Percentiles rank a stretch among this genome's conserved stretches.
Conservation (phyloP, 2,797 vertebrate genomes). For the Yasuhikotakia modesta region DNA sequence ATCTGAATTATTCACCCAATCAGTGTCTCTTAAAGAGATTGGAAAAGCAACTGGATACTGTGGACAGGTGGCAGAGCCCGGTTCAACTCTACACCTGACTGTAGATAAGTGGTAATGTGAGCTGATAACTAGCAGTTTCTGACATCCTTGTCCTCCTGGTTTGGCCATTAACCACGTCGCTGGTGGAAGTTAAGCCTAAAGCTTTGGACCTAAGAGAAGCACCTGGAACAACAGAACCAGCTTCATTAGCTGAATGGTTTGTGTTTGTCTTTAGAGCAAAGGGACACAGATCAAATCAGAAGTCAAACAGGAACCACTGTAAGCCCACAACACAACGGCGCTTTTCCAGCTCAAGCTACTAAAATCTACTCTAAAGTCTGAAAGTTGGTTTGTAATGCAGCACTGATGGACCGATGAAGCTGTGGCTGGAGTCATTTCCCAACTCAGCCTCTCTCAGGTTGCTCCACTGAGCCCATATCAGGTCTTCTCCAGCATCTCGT, state of each 20-base stretch:
- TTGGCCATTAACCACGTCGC: conserved; percentile 49
- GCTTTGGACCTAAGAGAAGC: background rate
- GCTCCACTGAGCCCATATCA: conserved; percentile 58
- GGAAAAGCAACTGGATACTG: conserved; percentile 80
- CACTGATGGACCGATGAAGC: background rate
- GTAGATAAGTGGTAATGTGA: conserved; percentile 80
- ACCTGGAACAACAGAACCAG: background rate
- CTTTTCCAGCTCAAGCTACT: background rate
- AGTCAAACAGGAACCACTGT: background rate
- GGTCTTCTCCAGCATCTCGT: conserved; percentile 40
- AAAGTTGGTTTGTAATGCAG: background rate
- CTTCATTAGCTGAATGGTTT: conserved; percentile 2
- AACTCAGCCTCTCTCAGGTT: conserved; percentile 25
- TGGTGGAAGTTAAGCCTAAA: background rate
- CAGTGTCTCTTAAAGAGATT: conserved; percentile 78
- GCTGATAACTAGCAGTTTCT: conserved; percentile 75
- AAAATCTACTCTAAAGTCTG: background rate
- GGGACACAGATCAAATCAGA: background rate
- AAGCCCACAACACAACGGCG: background rate
- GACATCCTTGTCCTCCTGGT: conserved; percentile 66
- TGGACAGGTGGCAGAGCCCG: conserved; percentile 77
- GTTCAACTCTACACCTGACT: conserved; percentile 70
- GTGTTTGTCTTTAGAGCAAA: background rate
- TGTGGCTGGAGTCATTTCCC: conserved; percentile 20
- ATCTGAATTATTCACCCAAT: conserved; percentile 82